Evolutionary conservation across 2,113 vertebrate species (phyloP).

Genomic region (Ictidomys tridecemlineatus): DNA sequence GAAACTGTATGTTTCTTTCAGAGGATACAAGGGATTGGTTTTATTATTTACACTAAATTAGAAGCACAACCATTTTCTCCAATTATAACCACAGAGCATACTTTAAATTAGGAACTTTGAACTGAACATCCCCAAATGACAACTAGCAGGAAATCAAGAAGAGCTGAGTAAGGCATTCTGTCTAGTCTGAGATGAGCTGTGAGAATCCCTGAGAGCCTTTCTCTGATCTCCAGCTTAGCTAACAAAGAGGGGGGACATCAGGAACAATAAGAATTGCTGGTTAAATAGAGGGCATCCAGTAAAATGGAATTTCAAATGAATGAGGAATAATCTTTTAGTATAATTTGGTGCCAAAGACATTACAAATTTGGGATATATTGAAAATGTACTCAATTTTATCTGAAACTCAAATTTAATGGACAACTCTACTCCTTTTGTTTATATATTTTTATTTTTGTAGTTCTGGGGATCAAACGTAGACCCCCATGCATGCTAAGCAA

Average conservation of each 20-base stretch:
- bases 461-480: not conserved
- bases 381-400: not conserved
- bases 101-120: conserved; percentile 58
- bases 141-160: not conserved
- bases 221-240: not conserved
- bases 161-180: not conserved
- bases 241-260: not conserved
- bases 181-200: not conserved
- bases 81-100: conserved; percentile 78
- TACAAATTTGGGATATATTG: not conserved
- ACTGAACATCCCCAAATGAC: not conserved
- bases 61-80: conserved; percentile 68
- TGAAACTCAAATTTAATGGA: conserved; percentile 5
- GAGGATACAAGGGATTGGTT: conserved; percentile 80
- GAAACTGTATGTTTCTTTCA: conserved; percentile 78
- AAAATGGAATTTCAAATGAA: not conserved
- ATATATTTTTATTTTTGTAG: not conserved
- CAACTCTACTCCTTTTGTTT: not conserved
- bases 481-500: not conserved
- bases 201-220: not conserved
- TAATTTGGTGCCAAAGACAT: not conserved
- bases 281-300: not conserved
- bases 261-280: not conserved
- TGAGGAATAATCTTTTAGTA: not conserved
- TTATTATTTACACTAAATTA: conserved; percentile 83